Evolutionary conservation across 2,113 vertebrate species (phyloP), one percentile per base, ranked within the genome.

Genomic region (Muntiacus reevesi): DNA sequence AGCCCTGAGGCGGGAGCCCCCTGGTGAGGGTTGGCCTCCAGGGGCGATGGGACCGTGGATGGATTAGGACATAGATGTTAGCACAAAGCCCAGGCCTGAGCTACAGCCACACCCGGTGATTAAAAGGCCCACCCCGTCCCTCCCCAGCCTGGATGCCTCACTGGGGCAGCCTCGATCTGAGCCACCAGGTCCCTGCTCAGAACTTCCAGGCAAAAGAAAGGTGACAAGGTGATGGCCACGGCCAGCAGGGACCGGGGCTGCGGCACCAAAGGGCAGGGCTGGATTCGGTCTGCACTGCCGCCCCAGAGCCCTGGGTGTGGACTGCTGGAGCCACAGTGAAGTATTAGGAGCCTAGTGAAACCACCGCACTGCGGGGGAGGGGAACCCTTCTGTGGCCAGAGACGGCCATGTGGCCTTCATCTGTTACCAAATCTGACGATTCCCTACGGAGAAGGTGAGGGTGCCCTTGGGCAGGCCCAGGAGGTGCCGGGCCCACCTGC

Each of bases 301-400:
- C n/a, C 16, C 30, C n/a, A 64, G 15, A n/a, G 2, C 30, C 54
- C 15, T 0, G 14, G 15, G 54, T 11, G 43, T 5, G 7, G 43
- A 50, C 6, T 1, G 43, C 6, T 2, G 5, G 43, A 33, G n/a
- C 78, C 16, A 52, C 1, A 0, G 52, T 0, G 36, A 17, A 28
- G 84, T 23, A 13, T 23, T 4, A 25, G 43, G 84, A 15, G 52
- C 23, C n/a, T 4, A 9, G 52, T 8, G 59, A 47, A 87, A 7
- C 28, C 11, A 13, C 59, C 0, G 1, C 47, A 2, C 14, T 27
- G 2, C 6, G 4, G 10, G n/a, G 19, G 6, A 36, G 27, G 27
- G 7, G 59, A 21, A 5, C 43, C 19, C 11, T 47, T 12, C 57
- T 21, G 21, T 19, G 55, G 84, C 27, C 3, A 0, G 59, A 3